Base-by-base conservation (phyloP, 2,113 vertebrate genomes). In the Anser cygnoides region DNA sequence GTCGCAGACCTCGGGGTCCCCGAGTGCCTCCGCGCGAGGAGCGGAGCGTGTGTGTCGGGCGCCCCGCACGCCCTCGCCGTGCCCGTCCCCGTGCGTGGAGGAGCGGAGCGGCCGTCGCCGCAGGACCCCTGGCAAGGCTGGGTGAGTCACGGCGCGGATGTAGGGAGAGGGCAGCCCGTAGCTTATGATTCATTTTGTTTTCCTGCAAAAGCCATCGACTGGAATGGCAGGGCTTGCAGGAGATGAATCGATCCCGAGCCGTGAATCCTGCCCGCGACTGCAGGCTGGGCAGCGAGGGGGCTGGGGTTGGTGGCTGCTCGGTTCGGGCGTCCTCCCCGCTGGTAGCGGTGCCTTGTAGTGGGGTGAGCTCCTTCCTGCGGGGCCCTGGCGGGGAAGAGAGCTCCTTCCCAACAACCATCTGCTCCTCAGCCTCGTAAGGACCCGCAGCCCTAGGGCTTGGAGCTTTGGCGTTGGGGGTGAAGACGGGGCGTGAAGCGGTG, bases 161-260 rank as follows among this genome's bases (percentile, higher is more conserved):
- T 0, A 4, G 66, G 76, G 73, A 92, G 94, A 79, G 65, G 94
- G 79, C 62, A 1, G 67, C 86, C 79, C 78, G 86, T 78, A 80
- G 94, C 77, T 89, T 59, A 17, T 98, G 96, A 97, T 97, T 98
- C 94, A 96, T 88, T 68, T 89, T 96, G 76, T 92, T 97, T 96
- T 95, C 65, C 95, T 96, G 93, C 68, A 93, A 25, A 85, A 94
- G 89, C 31, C 90, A 95, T 70, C 1, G 8, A 8, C 76, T 57
- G 84, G 23, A 84, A 83, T 92, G 94, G 92, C 92, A 95, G 76
- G 95, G 90, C 95, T 95, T 86, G 87, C 82, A 84, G 92, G 68
- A 82, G 77, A 79, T 23, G 1, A 22, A 97, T 97, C 94, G 77
- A 81, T 95, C 90, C 50, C 0, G 6, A 89, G 75, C 91, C 20